Evolutionary conservation across 2,113 vertebrate genomes (phyloP), one percentile per base, ranked within the genome.

Genomic region (Rhinogobius similis): DNA sequence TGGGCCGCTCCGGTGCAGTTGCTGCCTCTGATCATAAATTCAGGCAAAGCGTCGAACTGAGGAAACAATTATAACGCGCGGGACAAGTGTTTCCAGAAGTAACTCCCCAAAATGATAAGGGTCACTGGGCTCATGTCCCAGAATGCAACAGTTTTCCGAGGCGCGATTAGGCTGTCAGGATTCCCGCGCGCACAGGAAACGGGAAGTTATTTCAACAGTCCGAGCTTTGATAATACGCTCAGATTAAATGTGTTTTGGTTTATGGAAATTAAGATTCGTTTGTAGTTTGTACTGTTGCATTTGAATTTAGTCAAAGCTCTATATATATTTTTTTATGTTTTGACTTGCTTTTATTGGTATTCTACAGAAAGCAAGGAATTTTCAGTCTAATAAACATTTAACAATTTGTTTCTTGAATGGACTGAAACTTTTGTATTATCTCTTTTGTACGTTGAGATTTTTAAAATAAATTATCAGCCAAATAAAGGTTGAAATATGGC

Each of bases 11-110:
- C 58, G 38, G 27, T 61, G 58, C 58, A 36, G 29, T 61, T n/a
- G 8, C 58, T n/a, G n/a, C n/a, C n/a, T 61, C 58, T 61, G 58
- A 61, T 61, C 58, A 61, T 61, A 61, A 61, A 61, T 61, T 61
- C 58, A 61, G 58, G 29, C 58, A 61, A 61, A 61, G 27, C 18
- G 10, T 20, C 58, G 27, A 36, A 36, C 58, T 61, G 58, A 61
- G 58, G 58, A 61, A 61, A 61, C 58, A 61, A 61, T 61, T 61
- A 61, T 61, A 61, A 61, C 29, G 38, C 21, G 29, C 29, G 29
- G 58, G 29, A 61, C 58, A 36, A 61, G 58, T 61, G 58, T 36
- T 61, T 61, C 58, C 58, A 61, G 27, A 10, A 32, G 18, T 61
- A 61, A 61, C 29, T 61, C 58, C 55, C 58, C 58, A 36, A 61